Base-by-base conservation (phyloP, 2,113 vertebrate species). In the Corythornis cristatus region DNA sequence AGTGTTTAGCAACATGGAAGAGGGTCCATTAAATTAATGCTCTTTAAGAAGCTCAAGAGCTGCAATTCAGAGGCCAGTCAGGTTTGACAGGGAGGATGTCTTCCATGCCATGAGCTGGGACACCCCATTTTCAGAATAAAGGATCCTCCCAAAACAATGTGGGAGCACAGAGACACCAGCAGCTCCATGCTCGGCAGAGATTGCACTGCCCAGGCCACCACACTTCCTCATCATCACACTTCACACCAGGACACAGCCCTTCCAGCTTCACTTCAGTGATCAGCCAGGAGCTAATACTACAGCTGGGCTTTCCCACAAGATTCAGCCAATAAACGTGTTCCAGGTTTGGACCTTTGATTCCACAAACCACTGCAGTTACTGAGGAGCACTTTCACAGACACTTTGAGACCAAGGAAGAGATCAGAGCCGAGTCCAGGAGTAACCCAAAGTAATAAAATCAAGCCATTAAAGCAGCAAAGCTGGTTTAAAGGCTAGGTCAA, bases 61-160 rank as follows among this genome's bases (percentile, higher is more conserved):
- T 3, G 21, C 61, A 40, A 13, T 6, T 2, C 8, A 29, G 35
- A 40, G 33, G 51, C 19, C 17, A 7, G 6, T 17, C 0, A 1
- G 51, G 33, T 7, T 68, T 50, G 51, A 4, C 2, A 5, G 28
- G 26, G 29, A 43, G 56, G 62, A 20, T 15, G 6, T 57, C 37
- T 22, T 23, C 46, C 7, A 4, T 25, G 4, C 20, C 12, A 0
- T 6, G 22, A 29, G 23, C 45, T 14, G 53, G 67, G 45, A 54
- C 40, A 10, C 18, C 57, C 37, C 51, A 26, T 11, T n/a, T 31
- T 23, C 28, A 6, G 35, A 15, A 20, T 3, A 29, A 50, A 21
- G 33, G 5, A n/a, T 23, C 9, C 51, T 45, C 37, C n/a, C 11
- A 19, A 2, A 33, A 10, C 1, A 1, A n/a, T 12, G 6, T 5